phyloP scores from a whole-genome alignment of 2,888 invertebrate genomes.

The Trichogramma dendrolimi region DNA sequence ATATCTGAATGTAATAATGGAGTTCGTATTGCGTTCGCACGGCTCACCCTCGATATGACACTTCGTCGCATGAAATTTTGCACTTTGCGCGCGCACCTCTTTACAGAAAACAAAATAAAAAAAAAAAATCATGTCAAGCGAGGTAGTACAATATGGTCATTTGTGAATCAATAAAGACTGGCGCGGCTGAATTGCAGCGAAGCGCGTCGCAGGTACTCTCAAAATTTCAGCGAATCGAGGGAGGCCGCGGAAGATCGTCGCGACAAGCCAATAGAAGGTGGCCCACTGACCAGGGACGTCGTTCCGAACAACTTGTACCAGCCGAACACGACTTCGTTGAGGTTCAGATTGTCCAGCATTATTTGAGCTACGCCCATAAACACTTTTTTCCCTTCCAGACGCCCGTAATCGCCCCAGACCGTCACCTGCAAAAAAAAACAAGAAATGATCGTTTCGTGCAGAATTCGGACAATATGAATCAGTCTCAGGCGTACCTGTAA shows the following conservation, averaged over 20 bases:
- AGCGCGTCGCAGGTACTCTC: constrained; percentile 32
- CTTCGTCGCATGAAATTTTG: constrained; percentile 3
- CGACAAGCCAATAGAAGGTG: constrained; percentile 66
- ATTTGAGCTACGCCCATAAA: constrained; percentile 99
- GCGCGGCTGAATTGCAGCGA: constrained; percentile 9
- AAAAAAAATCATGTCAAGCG: background rate
- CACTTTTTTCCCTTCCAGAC: constrained; percentile 95
- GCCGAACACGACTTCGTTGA: constrained; percentile 96
- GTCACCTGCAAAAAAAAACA: constrained; percentile 75
- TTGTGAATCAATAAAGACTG: constrained; percentile 15
- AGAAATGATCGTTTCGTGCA: background rate
- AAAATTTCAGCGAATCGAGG: constrained; percentile 62
- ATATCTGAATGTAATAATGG: too few relatives aligned
- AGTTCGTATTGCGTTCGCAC: too few relatives aligned
- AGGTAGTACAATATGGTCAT: background rate
- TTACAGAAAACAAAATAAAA: background rate
- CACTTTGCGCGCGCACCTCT: constrained; percentile 4
- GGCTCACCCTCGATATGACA: too few relatives aligned
- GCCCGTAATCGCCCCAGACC: constrained; percentile 99
- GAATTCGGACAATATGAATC: background rate
- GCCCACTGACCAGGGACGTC: constrained; percentile 88
- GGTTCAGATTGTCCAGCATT: constrained; percentile 94
- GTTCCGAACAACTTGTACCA: constrained; percentile 99
- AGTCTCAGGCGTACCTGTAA: constrained; percentile 71
- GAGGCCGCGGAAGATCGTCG: constrained; percentile 70